A percentile compares a stretch with the other conserved stretches of the same genome.
phyloP scores from a whole-genome alignment of 2,113 vertebrate genomes.

The Pachypanchax playfairii region DNA sequence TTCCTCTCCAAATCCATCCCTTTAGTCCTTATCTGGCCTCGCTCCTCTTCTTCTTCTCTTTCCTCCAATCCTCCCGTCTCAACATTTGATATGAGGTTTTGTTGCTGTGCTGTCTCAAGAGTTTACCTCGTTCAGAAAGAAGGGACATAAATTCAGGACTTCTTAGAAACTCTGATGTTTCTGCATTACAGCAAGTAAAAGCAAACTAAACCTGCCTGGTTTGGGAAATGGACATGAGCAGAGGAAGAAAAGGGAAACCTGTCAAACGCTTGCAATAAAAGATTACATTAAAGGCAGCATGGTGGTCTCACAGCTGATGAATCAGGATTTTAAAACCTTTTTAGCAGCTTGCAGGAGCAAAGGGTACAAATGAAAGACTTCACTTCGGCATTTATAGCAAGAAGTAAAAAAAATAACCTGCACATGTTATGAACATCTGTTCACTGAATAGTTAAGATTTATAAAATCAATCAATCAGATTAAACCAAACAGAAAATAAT shows the following conservation, averaged over 20 bases:
- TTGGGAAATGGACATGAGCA: not conserved
- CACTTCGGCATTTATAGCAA: no score
- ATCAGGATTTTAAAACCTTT: no score
- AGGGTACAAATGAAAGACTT: no score
- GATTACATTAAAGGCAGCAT: no score
- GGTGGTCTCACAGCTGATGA: no score
- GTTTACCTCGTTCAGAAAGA: slow-evolving; percentile 5
- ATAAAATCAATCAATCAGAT: no score
- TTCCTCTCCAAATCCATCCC: slow-evolving; percentile 7
- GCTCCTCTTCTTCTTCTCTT: slow-evolving; percentile 1
- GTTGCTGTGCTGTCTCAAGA: slow-evolving; percentile 38
- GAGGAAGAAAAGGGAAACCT: not conserved
- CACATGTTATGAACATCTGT: no score
- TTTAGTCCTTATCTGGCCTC: slow-evolving; percentile 3
- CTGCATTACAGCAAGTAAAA: slow-evolving; percentile 15
- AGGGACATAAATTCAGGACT: slow-evolving; percentile 9
- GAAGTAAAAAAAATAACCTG: no score
- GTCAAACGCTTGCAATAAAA: not conserved
- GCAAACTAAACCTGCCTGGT: not conserved
- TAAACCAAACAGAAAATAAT: no score
- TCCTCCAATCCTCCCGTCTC: not conserved
- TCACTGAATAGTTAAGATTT: no score
- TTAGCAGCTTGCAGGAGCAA: no score
- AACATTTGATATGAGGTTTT: slow-evolving; percentile 27
- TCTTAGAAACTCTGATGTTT: slow-evolving; percentile 30